phyloP scores from a whole-genome alignment of 2,797 vertebrate species.

The Gorsachius magnificus region DNA sequence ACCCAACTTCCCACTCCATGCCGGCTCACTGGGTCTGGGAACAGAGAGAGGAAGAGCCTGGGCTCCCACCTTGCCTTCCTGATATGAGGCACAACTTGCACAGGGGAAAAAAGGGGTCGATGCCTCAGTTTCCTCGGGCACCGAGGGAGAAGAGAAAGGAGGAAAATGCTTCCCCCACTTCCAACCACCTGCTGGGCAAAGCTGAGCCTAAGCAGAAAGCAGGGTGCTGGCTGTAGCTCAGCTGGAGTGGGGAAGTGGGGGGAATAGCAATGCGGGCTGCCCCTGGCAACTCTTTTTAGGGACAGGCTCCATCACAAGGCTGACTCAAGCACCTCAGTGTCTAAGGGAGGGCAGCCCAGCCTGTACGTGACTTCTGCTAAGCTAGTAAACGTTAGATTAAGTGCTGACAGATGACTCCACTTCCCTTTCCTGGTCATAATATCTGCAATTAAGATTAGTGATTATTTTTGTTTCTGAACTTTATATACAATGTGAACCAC shows the following conservation, averaged over 20 bases:
- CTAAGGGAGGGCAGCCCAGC: background rate
- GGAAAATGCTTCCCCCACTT: background rate
- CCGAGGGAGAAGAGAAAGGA: background rate
- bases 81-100: background rate
- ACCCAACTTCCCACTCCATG: background rate
- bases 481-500: background rate
- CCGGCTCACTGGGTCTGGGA: background rate
- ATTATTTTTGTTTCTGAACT: conserved; percentile 27
- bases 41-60: background rate
- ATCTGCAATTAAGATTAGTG: background rate
- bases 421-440: conserved; percentile 22
- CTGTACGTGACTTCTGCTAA: background rate
- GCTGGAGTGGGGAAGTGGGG: too few species aligned
- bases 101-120: background rate
- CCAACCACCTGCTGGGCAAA: background rate
- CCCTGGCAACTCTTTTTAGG: background rate
- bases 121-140: background rate
- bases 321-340: background rate
- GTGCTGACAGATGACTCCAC: background rate
- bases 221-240: background rate
- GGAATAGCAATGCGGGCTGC: background rate
- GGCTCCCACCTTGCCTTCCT: background rate
- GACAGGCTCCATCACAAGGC: background rate
- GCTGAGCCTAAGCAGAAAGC: background rate
- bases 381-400: conserved; percentile 17